Evolutionary conservation across 2,888 invertebrate species (phyloP).

Genomic region (Stegophylla sp.): DNA sequence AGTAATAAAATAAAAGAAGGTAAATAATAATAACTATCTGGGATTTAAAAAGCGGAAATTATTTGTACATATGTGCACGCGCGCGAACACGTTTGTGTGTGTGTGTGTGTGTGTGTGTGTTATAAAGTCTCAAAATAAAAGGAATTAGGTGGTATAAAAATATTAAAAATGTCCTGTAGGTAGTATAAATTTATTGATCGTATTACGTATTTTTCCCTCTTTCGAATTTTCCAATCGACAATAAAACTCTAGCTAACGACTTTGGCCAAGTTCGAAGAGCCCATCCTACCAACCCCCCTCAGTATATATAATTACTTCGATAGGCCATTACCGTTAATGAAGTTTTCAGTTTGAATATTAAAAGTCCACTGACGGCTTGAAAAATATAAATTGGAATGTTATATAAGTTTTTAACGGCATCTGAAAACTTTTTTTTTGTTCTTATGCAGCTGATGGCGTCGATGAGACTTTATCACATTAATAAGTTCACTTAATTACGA

Average conservation of each 20-base stretch:
- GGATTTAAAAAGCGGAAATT: no score
- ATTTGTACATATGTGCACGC: no score
- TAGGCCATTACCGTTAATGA: slow-evolving; percentile 56
- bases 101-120: neutral
- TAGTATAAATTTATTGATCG: slow-evolving; percentile 36
- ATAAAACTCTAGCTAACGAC: slow-evolving; percentile 56
- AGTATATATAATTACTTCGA: slow-evolving; percentile 46
- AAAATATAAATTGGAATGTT: slow-evolving; percentile 49
- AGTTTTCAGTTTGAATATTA: slow-evolving; percentile 58
- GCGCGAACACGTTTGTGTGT: no score
- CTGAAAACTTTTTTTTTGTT: slow-evolving; percentile 36
- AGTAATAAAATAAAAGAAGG: no score
- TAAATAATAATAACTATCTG: no score
- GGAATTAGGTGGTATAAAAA: neutral
- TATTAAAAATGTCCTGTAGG: slow-evolving; percentile 5
- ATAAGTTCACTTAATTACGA: slow-evolving; percentile 33
- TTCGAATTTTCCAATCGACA: slow-evolving; percentile 51
- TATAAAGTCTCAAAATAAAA: neutral
- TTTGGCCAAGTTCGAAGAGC: slow-evolving; percentile 45
- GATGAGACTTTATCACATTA: slow-evolving; percentile 39
- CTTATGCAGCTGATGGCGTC: slow-evolving; percentile 1
- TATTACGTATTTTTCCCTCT: slow-evolving; percentile 38
- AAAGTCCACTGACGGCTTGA: slow-evolving; percentile 38
- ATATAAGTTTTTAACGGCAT: slow-evolving; percentile 36
- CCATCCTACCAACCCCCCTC: slow-evolving; percentile 29